Conservation (phyloP, 2,113 vertebrate species). For the Scalopus aquaticus region DNA sequence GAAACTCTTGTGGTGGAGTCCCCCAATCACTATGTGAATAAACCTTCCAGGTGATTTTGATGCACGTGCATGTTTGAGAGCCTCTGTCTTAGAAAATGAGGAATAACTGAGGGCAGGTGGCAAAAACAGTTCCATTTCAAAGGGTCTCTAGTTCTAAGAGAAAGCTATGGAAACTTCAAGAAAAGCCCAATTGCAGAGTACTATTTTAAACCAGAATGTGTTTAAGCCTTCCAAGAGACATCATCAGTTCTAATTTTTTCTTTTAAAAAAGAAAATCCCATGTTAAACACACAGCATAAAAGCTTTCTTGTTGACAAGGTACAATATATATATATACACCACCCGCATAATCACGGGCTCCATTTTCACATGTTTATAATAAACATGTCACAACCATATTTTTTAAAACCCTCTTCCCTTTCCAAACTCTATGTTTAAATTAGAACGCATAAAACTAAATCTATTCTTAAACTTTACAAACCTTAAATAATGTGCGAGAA, state of each 20-base stretch:
- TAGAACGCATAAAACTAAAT: conserved; percentile 10
- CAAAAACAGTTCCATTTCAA: neutral
- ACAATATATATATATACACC: conserved; percentile 10
- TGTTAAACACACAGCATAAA: conserved; percentile 19
- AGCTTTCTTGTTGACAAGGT: conserved; percentile 70
- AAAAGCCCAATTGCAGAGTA: neutral
- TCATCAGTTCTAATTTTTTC: conserved; percentile 55
- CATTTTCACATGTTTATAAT: conserved; percentile 39
- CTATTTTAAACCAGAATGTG: conserved; percentile 35
- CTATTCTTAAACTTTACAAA: conserved; percentile 53
- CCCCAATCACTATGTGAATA: neutral
- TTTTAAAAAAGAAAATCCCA: conserved; percentile 51
- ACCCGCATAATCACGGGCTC: conserved; percentile 23
- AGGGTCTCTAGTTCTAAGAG: neutral
- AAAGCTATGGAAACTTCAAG: neutral
- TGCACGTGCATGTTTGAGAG: neutral
- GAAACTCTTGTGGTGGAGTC: neutral
- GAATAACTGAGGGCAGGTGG: neutral
- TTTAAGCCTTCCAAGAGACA: conserved; percentile 58
- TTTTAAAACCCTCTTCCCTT: conserved; percentile 56
- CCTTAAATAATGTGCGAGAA: conserved; percentile 47
- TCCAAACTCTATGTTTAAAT: conserved; percentile 62
- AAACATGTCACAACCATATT: conserved; percentile 51
- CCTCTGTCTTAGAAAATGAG: neutral
- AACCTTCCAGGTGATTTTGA: neutral